These are phyloP conservation scores for Palloptera scutellata DNA, from an alignment of 2,888 invertebrate species.

Conservation along the genomic window DNA sequence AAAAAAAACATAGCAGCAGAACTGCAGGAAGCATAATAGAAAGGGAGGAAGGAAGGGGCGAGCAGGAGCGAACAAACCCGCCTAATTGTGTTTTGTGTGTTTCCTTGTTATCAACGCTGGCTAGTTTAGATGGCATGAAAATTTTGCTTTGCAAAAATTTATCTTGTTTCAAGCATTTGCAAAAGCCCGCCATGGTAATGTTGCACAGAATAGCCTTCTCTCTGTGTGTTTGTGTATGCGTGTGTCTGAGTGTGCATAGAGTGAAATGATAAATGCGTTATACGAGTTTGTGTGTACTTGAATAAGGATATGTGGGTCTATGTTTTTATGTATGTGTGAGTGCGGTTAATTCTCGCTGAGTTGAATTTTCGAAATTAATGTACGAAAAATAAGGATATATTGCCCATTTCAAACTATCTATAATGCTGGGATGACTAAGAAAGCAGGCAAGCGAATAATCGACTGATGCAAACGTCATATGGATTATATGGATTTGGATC, in stretches of 20 bases:
- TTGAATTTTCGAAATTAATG: no score
- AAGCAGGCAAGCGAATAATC: no score
- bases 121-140: background rate
- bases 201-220: background rate
- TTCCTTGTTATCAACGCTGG: background rate
- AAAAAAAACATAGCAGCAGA: background rate
- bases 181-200: background rate
- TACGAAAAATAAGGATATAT: no score
- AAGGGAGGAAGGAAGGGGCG: background rate
- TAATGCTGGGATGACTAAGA: no score
- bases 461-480: no score
- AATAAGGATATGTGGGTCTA: background rate
- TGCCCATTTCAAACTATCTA: no score
- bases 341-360: no score
- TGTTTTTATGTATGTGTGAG: no score
- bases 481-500: no score
- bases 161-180: slow-evolving; percentile 2
- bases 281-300: background rate
- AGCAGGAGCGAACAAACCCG: no score
- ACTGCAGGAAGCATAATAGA: background rate
- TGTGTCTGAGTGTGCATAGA: background rate
- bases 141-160: background rate
- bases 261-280: background rate
- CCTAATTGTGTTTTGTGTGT: slow-evolving; percentile 12
- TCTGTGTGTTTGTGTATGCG: background rate